These are phyloP conservation scores for Pollenia amentaria DNA, from an alignment of 2,888 invertebrate species.

Conservation along the genomic window DNA sequence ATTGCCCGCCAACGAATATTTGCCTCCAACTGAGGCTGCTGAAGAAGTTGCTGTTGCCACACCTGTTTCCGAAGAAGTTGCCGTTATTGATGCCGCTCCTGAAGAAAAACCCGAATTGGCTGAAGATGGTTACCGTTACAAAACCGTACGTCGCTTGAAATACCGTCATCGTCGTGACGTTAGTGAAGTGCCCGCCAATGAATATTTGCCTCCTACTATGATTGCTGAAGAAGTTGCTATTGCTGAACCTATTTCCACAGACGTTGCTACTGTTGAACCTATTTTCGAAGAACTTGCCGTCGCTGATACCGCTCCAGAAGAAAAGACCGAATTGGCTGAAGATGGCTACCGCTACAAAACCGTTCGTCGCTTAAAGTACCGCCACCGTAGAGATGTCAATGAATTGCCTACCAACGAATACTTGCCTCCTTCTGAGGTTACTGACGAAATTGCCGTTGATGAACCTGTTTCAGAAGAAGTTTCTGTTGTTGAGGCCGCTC, in stretches of 20 bases:
- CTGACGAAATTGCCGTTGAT: slow-evolving; percentile 46
- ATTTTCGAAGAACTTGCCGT: slow-evolving; percentile 57
- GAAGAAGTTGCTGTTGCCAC: slow-evolving; percentile 48
- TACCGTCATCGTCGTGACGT: slow-evolving; percentile 78
- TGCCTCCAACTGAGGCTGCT: slow-evolving; percentile 77
- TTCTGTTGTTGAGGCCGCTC: slow-evolving; percentile 59
- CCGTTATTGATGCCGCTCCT: slow-evolving; percentile 67
- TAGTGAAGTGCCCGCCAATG: slow-evolving; percentile 76
- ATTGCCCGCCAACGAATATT: slow-evolving; percentile 77
- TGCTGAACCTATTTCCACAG: background rate
- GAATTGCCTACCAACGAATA: slow-evolving; percentile 78
- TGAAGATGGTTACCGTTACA: slow-evolving; percentile 80
- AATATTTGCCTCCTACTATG: slow-evolving; percentile 78
- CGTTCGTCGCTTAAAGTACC: slow-evolving; percentile 62
- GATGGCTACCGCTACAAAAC: slow-evolving; percentile 77
- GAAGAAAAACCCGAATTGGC: slow-evolving; percentile 74
- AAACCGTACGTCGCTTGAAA: slow-evolving; percentile 78
- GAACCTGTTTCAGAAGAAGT: slow-evolving; percentile 38
- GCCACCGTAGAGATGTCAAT: slow-evolving; percentile 77
- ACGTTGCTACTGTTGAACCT: too few relatives aligned
- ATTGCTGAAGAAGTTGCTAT: slow-evolving; percentile 45
- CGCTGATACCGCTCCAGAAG: slow-evolving; percentile 35
- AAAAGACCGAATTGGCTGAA: slow-evolving; percentile 58
- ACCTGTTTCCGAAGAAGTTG: slow-evolving; percentile 49
- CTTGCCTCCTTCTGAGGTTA: slow-evolving; percentile 76